phyloP scores from a whole-genome alignment of 2,113 vertebrate genomes.

The Xiphophorus couchianus region DNA sequence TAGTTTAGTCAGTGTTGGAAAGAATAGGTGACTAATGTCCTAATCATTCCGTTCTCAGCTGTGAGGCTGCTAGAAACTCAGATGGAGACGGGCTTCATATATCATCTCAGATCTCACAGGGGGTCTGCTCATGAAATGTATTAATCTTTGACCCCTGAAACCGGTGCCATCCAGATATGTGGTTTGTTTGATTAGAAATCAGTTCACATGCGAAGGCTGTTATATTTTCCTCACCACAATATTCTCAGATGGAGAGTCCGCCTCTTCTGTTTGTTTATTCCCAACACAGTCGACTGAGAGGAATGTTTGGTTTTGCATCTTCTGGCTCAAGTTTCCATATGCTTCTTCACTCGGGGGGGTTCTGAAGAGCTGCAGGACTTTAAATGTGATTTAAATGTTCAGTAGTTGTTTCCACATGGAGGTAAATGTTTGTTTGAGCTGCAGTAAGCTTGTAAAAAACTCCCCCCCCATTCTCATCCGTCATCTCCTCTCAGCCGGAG shows the following conservation, averaged over 20 bases:
- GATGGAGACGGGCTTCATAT: slow-evolving; percentile 32
- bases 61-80: slow-evolving; percentile 19
- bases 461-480: slow-evolving; percentile 54
- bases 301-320: slow-evolving; percentile 58
- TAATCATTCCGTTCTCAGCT: neutral
- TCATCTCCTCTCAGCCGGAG: slow-evolving; percentile 44
- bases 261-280: slow-evolving; percentile 57
- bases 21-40: slow-evolving; percentile 9
- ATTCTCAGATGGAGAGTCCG: slow-evolving; percentile 23
- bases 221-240: slow-evolving; percentile 11
- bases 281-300: slow-evolving; percentile 21
- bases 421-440: slow-evolving; percentile 58
- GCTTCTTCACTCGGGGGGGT: slow-evolving; percentile 43
- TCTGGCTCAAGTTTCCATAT: slow-evolving; percentile 54
- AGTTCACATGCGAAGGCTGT: slow-evolving; percentile 30
- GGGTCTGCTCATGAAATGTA: slow-evolving; percentile 40
- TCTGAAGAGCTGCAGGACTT: slow-evolving; percentile 49
- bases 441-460: slow-evolving; percentile 36
- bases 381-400: slow-evolving; percentile 69
- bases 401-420: slow-evolving; percentile 75
- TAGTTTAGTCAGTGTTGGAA: slow-evolving; percentile 6
- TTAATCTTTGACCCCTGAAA: slow-evolving; percentile 45
- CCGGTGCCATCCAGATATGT: slow-evolving; percentile 35
- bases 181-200: slow-evolving; percentile 46
- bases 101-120: slow-evolving; percentile 44